Evolutionary conservation across 2,113 vertebrate species (phyloP).

Genomic region (Dendropsophus ebraccatus): DNA sequence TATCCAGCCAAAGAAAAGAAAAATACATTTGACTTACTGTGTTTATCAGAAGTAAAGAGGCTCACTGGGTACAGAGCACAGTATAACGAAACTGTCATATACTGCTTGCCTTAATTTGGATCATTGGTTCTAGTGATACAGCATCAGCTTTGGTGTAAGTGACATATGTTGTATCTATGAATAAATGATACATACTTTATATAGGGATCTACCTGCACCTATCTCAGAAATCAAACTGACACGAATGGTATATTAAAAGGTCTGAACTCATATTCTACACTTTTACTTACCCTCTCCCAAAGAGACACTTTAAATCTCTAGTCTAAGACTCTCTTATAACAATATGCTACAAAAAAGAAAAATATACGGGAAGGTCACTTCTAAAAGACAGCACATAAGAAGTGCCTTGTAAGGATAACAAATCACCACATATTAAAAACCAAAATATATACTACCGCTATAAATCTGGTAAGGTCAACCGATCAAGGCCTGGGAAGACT

Average conservation of each 20-base stretch:
- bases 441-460: background rate
- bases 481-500: background rate
- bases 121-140: background rate
- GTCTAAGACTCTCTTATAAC: background rate
- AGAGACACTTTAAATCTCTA: background rate
- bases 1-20: too few species aligned
- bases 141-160: background rate
- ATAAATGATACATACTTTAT: background rate
- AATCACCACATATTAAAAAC: background rate
- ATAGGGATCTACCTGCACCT: background rate
- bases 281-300: background rate
- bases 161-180: background rate
- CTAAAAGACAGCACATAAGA: background rate
- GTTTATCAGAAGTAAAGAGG: too few species aligned
- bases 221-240: background rate
- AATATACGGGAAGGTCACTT: background rate
- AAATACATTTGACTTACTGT: too few species aligned
- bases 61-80: too few species aligned
- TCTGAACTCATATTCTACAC: background rate
- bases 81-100: too few species aligned
- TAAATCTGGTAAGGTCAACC: constrained; percentile 15
- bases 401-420: background rate
- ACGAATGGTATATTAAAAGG: background rate
- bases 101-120: too few species aligned
- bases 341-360: background rate